phyloP scores from a whole-genome alignment of 1,140 invertebrate genomes.

The Scaptomyza graminum region DNA sequence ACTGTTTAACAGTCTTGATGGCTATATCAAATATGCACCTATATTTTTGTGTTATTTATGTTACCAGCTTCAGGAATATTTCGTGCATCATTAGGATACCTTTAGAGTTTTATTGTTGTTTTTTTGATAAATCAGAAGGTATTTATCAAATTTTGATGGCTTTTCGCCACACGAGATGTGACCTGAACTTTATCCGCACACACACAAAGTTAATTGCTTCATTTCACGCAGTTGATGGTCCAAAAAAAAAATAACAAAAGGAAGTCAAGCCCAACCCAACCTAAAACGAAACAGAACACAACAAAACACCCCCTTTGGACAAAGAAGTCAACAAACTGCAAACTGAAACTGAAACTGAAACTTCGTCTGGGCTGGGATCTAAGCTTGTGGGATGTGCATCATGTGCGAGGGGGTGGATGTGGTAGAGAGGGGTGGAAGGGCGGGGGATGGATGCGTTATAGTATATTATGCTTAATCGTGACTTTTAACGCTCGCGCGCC shows the following conservation, averaged over 20 bases:
- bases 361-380: conserved; percentile 16
- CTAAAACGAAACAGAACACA: conserved; percentile 14
- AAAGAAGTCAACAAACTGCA: conserved; percentile 5
- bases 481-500: conserved; percentile 63
- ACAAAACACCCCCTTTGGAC: not conserved
- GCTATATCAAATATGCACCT: not conserved
- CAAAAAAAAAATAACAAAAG: conserved; percentile 24
- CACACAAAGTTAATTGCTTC: conserved; percentile 68
- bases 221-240: conserved; percentile 77
- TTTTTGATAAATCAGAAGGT: conserved; percentile 47
- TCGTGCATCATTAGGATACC: not conserved
- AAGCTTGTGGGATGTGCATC: conserved; percentile 31
- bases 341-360: conserved; percentile 16
- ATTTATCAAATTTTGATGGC: conserved; percentile 47
- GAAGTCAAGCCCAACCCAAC: conserved; percentile 49
- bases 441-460: conserved; percentile 31
- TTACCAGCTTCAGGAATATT: not conserved
- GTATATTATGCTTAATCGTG: conserved; percentile 62
- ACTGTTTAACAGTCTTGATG: too few relatives aligned
- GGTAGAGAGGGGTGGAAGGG: not conserved
- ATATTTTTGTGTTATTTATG: not conserved
- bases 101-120: not conserved
- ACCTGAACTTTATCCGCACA: conserved; percentile 31
- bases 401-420: not conserved
- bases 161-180: conserved; percentile 26